Evolutionary conservation across 1,140 invertebrate species (phyloP), one percentile per base, ranked within the genome.

Genomic region (Apis dorsata): DNA sequence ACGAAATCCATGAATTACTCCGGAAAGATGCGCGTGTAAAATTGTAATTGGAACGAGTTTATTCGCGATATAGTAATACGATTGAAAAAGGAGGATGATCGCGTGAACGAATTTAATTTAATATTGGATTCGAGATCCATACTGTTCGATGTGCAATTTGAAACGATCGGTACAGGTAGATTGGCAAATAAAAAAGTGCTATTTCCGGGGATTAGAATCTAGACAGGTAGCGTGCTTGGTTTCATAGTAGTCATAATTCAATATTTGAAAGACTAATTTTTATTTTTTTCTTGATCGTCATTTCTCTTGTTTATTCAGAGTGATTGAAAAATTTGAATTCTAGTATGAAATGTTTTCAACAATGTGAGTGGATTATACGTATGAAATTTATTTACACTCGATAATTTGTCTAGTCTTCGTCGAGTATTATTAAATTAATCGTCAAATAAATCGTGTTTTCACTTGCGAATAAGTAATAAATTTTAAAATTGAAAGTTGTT

Each of bases 31-130:
- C 62, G 15, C 19, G 60, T 12, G 55, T 28, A 24, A 73, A 73
- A 51, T 55, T 80, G 60, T 65, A 80, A 80, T 65, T 65, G 70
- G 51, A 65, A 44, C 69, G 24, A n/a, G 59, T 73, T 80, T 63
- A 72, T 72, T 12, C 69, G 28, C 49, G 49, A 59, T 34, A 53
- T 9, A 7, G 17, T 19, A 0, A 44, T 55, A 57, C 28, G 53
- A 44, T 44, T 9, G 19, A 34, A 21, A 21, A 57, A 57, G 5
- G 19, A 12, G 17, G 24, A 15, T 13, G 62, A 53, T 63, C 51
- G 49, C n/a, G 19, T 19, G n/a, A 19, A 77, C 62, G 24, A 44
- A 55, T 66, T 55, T 53, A 77, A 77, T 66, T 77, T 66, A 53
- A 77, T 62, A 12, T 7, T 19, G 62, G 51, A 66, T 77, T 24